phyloP scores from a whole-genome alignment of 2,888 invertebrate species.

The Ophion ventricosus region DNA sequence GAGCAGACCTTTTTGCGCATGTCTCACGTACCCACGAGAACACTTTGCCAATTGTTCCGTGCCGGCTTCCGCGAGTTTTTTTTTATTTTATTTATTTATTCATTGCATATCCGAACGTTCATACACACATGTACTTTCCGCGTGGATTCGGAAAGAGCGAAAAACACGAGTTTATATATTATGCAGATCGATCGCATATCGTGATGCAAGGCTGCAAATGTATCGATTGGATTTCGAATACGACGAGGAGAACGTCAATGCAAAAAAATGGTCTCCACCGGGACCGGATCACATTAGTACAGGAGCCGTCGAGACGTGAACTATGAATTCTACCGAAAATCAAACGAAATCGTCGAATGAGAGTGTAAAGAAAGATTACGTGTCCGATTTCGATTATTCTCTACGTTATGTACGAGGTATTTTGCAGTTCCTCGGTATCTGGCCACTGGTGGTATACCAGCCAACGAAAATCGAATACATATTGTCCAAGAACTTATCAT shows the following conservation, averaged over 20 bases:
- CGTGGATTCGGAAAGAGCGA: background rate
- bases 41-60: no score
- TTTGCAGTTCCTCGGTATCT: conserved; percentile 56
- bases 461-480: conserved; percentile 35
- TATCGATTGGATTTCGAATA: no score
- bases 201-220: no score
- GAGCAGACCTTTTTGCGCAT: no score
- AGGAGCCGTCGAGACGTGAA: background rate
- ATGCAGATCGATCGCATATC: background rate
- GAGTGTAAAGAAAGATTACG: background rate
- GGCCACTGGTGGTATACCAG: conserved; percentile 21
- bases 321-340: background rate
- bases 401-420: conserved; percentile 45
- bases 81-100: background rate
- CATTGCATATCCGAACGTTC: conserved; percentile 3
- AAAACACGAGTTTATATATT: background rate
- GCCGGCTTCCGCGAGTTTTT: no score
- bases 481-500: conserved; percentile 7
- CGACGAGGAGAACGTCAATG: background rate
- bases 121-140: background rate
- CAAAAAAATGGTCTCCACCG: background rate
- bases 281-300: background rate
- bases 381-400: conserved; percentile 29
- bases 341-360: background rate
- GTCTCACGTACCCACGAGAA: no score